These are phyloP conservation scores for Recurvirostra avosetta DNA, from an alignment of 2,113 vertebrate genomes.

Conservation along the genomic window DNA sequence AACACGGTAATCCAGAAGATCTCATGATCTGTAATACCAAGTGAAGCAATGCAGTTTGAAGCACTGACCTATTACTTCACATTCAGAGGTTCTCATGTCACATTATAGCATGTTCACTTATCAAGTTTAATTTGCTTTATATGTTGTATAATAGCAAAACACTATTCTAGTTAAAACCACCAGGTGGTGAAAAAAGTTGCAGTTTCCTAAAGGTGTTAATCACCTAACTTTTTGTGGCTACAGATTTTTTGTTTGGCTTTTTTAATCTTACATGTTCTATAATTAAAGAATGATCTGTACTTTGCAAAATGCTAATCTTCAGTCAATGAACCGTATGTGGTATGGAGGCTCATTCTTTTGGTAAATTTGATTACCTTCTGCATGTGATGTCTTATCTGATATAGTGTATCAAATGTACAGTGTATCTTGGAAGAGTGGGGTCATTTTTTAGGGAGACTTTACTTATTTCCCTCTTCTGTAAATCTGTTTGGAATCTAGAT, in stretches of 20 bases:
- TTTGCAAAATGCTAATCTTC: not conserved
- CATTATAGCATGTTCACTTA: not conserved
- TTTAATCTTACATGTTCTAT: not conserved
- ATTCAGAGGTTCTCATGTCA: not conserved
- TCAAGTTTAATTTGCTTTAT: not conserved
- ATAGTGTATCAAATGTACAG: not conserved
- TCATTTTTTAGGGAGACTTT: not conserved
- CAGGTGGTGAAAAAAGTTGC: not conserved
- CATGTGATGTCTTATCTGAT: not conserved
- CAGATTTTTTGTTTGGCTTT: not conserved
- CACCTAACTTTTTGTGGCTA: not conserved
- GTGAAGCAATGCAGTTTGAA: not conserved
- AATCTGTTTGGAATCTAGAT: not conserved
- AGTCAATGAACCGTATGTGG: not conserved
- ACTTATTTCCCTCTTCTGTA: not conserved
- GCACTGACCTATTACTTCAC: not conserved
- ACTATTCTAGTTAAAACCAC: not conserved
- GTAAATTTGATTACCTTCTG: not conserved
- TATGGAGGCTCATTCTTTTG: not conserved
- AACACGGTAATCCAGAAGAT: not conserved
- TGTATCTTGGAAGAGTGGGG: not conserved
- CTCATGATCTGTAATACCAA: not conserved
- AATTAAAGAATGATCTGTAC: not conserved
- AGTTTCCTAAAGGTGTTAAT: not conserved
- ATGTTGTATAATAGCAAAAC: not conserved